Base-by-base conservation (phyloP, 2,113 vertebrate species). In the Athene noctua region DNA sequence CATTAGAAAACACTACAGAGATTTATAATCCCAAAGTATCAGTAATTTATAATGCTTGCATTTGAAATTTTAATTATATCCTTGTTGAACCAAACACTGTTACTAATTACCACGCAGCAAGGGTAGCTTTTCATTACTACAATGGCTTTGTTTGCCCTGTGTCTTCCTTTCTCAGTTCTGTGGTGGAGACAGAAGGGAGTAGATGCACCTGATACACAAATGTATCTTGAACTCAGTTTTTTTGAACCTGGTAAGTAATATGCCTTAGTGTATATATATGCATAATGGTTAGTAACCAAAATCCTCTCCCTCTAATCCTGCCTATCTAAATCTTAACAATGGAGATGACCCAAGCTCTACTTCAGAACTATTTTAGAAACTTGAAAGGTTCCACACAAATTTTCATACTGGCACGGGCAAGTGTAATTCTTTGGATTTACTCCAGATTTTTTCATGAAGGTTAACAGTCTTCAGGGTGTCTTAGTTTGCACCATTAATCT, bases 1-100 rank as follows among this genome's bases (percentile, higher is more conserved):
- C 77, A 93, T 83, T 93, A 94, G 57, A 68, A 90, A 86, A 42
- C 47, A 78, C 80, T 58, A 20, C 16, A 44, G 85, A 96, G 88
- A 90, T 74, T 86, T 89, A 86, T 87, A 91, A 92, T 92, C 85
- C 52, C 36, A 14, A 81, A 66, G 49, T 77, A 74, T 83, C 81
- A 30, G 79, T 87, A 82, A 94, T 86, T 67, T 84, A 90, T 92
- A 79, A 82, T 90, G 59, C 78, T 96, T 83, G 52, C 63, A 88
- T 92, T 83, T 95, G 87, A 80, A 90, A 88, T 74, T 92, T 96
- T 97, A 92, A 93, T 96, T 88, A 86, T 58, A 42, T 83, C 36
- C 12, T 65, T 83, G 72, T 92, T 93, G 87, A 86, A 88, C n/a
- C 27, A 93, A 75, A 59, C 67, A 72, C 9, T 57, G 40, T 55